phyloP scores from a whole-genome alignment of 92 coral and sea anemone species.

The Actinostola sp. region DNA sequence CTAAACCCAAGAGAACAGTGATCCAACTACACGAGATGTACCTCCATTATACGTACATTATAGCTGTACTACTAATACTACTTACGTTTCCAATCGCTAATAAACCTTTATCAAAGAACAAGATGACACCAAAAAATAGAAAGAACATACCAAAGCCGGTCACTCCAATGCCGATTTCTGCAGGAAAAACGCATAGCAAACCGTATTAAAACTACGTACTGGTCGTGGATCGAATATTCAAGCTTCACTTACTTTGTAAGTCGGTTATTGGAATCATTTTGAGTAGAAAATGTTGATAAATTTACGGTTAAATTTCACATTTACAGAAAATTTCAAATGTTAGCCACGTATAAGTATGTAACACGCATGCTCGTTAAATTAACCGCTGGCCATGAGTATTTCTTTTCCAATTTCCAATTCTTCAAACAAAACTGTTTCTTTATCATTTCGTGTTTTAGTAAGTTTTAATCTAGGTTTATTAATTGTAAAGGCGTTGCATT shows the following conservation, averaged over 20 bases:
- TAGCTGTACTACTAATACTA: slow-evolving; percentile 2
- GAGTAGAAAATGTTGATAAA: slow-evolving; percentile 7
- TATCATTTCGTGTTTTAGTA: too few relatives aligned
- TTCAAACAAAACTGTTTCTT: too few relatives aligned
- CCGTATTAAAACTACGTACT: background rate
- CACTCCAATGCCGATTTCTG: slow-evolving; percentile 99
- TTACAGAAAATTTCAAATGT: slow-evolving; percentile 20
- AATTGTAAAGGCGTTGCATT: too few relatives aligned
- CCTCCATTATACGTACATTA: too few relatives aligned
- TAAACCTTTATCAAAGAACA: slow-evolving; percentile 97
- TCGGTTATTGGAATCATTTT: slow-evolving; percentile 96
- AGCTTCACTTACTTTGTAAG: slow-evolving; percentile 82
- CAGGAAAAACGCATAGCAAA: slow-evolving; percentile 21
- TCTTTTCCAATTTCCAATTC: background rate
- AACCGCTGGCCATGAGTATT: slow-evolving; percentile 25
- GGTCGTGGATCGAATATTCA: background rate
- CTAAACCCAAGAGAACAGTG: background rate
- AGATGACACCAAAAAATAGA: slow-evolving; percentile 89
- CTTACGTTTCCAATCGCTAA: slow-evolving; percentile 99
- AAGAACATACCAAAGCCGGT: slow-evolving; percentile 98
- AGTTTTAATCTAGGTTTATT: too few relatives aligned
- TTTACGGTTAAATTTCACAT: background rate
- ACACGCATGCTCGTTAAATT: slow-evolving; percentile 41
- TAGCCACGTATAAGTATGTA: slow-evolving; percentile 55
- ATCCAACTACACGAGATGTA: background rate